Conservation (phyloP, 2,113 vertebrate genomes). For the Oryzias woworae region DNA sequence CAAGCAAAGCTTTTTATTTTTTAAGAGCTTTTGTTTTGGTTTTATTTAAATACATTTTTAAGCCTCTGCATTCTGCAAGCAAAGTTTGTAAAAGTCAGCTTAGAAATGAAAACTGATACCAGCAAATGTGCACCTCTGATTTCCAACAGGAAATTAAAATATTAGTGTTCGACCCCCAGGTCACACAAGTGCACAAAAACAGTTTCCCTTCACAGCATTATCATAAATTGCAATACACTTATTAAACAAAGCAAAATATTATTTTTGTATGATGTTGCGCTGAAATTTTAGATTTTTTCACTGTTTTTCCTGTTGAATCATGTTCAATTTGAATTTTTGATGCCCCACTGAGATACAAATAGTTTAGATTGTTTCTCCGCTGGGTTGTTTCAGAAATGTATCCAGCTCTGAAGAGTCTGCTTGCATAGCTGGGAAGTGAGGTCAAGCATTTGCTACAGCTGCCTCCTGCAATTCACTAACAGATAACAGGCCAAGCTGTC, state of each 20-base stretch:
- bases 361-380: conserved; percentile 43
- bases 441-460: conserved; percentile 63
- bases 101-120: too few species aligned
- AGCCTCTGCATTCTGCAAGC: too few species aligned
- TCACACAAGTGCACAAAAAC: conserved; percentile 24
- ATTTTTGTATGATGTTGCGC: not conserved
- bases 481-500: conserved; percentile 64
- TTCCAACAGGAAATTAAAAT: conserved; percentile 50
- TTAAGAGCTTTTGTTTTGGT: too few species aligned
- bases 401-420: conserved; percentile 49
- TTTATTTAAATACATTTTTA: too few species aligned
- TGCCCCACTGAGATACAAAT: conserved; percentile 37
- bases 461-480: conserved; percentile 58
- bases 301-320: not conserved
- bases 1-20: not conserved
- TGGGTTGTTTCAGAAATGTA: conserved; percentile 48
- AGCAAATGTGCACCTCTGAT: conserved; percentile 9
- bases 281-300: not conserved
- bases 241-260: not conserved
- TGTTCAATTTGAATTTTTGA: conserved; percentile 18
- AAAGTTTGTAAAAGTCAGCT: too few species aligned
- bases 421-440: conserved; percentile 68
- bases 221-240: conserved; percentile 2
- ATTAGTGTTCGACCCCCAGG: conserved; percentile 14
- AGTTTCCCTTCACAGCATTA: conserved; percentile 22